Conservation (phyloP, 2,888 invertebrate genomes). For the Camponotus fellah region DNA sequence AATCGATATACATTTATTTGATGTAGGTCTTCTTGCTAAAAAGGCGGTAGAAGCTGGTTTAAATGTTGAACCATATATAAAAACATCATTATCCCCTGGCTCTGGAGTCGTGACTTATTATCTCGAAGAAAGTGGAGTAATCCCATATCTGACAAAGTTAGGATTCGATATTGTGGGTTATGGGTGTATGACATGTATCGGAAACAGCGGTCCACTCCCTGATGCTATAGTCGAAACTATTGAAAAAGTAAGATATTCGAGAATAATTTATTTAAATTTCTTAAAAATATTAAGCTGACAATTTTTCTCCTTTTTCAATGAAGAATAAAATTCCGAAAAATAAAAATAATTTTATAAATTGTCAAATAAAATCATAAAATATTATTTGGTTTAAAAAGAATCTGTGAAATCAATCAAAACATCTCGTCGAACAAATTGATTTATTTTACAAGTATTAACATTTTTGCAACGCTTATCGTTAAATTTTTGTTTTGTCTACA, state of each 20-base stretch:
- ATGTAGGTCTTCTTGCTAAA: slow-evolving; percentile 93
- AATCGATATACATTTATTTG: neutral
- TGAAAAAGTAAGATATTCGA: slow-evolving; percentile 77
- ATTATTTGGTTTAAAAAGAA: neutral
- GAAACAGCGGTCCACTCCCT: slow-evolving; percentile 98
- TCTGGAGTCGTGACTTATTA: slow-evolving; percentile 98
- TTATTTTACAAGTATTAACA: neutral
- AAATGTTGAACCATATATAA: slow-evolving; percentile 96
- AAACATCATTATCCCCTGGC: slow-evolving; percentile 98
- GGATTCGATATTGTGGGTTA: slow-evolving; percentile 99
- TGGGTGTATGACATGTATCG: slow-evolving; percentile 99
- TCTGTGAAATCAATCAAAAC: neutral
- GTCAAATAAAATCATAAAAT: neutral
- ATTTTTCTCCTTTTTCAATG: neutral
- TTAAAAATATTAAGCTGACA: neutral
- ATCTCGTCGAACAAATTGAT: neutral
- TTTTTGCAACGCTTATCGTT: neutral
- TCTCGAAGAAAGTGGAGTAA: slow-evolving; percentile 95
- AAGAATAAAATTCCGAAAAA: neutral
- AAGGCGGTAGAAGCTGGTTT: slow-evolving; percentile 97
- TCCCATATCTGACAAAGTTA: slow-evolving; percentile 93
- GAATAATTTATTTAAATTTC: neutral
- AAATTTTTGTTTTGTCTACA: slow-evolving; percentile 79
- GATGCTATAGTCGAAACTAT: slow-evolving; percentile 87
- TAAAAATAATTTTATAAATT: slow-evolving; percentile 10